Evolutionary conservation across 1,140 invertebrate species (phyloP), one percentile per base, ranked within the genome.

Genomic region (Drosophila setifemur): DNA sequence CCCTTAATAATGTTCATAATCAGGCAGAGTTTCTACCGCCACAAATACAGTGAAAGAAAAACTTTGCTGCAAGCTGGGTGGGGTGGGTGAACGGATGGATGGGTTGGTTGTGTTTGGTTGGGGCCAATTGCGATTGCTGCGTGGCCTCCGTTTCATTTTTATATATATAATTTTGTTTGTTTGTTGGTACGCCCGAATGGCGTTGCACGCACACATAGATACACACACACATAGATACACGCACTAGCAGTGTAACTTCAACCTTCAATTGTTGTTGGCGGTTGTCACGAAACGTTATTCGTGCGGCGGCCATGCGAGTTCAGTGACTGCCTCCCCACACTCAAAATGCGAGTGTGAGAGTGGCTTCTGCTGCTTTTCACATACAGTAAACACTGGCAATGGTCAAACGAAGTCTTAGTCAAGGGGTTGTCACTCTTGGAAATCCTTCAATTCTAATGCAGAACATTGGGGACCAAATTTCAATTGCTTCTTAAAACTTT

Each of bases 251-350:
- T 86, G 79, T 83, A 83, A 83, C 81, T 81, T 81, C 81, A 86
- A 86, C 81, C 81, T 86, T 86, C 81, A 86, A 87, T 86, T 86
- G 82, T 74, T 57, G 79, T 73, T 82, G 70, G 69, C 61, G 57
- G 44, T 70, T 76, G 73, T 86, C 81, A 86, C 81, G 81, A 86
- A 86, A 86, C 82, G 81, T 76, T 87, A 87, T 86, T 86, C 81
- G 81, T 86, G 81, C 81, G 68, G 68, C 70, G 81, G 81, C 81
- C 81, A 86, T 86, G 76, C 76, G 81, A 86, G 81, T 86, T 86
- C 81, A 86, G 72, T 81, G 78, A 82, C 78, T 86, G 81, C 82
- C 76, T 69, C 79, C 79, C 60, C 75, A 52, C 74, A 67, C 66
- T 64, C 11, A 21, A 28, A 39, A 23, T 39, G 48, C 39, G 48